Evolutionary conservation across 2,888 invertebrate genomes (phyloP).

Genomic region (Drosophila limbata): DNA sequence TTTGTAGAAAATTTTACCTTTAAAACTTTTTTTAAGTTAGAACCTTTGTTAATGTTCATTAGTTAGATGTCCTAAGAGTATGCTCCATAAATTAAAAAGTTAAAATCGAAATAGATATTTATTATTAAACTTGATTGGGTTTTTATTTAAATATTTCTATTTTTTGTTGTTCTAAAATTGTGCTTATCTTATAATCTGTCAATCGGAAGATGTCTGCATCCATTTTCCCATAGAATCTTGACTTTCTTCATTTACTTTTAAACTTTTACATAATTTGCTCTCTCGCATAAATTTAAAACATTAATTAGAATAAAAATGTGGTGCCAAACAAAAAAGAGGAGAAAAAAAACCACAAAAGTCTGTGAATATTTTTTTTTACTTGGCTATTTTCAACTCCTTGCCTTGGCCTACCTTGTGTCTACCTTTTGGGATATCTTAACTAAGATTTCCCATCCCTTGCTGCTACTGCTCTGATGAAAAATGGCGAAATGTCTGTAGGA

Average conservation of each 20-base stretch:
- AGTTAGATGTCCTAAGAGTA: no score
- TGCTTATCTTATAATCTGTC: neutral
- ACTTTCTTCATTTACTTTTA: constrained; percentile 3
- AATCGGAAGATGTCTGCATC: neutral
- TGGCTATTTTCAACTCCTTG: constrained; percentile 23
- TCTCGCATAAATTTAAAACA: constrained; percentile 42
- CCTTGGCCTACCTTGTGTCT: constrained; percentile 9
- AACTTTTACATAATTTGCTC: constrained; percentile 12
- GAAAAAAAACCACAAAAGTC: constrained; percentile 7
- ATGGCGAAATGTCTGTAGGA: constrained; percentile 69
- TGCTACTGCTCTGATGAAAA: constrained; percentile 50
- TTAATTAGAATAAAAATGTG: constrained; percentile 35
- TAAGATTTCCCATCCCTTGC: constrained; percentile 13
- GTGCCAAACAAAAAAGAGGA: neutral
- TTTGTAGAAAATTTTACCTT: no score
- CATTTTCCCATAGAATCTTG: neutral
- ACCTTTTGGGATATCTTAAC: constrained; percentile 36
- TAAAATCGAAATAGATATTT: no score
- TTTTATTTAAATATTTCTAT: neutral
- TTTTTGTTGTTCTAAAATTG: neutral
- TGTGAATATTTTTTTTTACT: constrained; percentile 38
- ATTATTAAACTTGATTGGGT: neutral
- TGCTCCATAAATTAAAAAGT: no score
- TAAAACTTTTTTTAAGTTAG: no score
- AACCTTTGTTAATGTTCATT: no score